A percentile compares a stretch with the other conserved stretches of the same genome.
Conservation (phyloP, 92 coral and sea anemone species). For the Phenganax subtilis region DNA sequence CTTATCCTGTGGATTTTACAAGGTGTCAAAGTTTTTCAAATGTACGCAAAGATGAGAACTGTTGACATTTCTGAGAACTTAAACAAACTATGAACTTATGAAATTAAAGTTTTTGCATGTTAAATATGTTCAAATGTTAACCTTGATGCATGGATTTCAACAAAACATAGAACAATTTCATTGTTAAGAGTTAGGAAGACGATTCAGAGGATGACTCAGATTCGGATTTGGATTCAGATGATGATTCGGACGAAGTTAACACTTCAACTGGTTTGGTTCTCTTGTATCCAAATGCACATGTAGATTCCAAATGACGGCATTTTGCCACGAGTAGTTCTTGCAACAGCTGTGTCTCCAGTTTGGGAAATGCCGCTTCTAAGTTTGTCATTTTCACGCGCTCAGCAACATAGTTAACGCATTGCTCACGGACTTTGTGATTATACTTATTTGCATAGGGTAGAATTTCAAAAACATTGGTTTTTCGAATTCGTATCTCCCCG, state of each 20-base stretch:
- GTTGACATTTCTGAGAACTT: no score
- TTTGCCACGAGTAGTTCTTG: not conserved
- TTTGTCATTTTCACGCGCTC: not conserved
- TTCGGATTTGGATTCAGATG: not conserved
- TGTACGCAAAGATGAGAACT: no score
- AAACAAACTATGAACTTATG: no score
- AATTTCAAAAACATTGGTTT: not conserved
- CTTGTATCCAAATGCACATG: not conserved
- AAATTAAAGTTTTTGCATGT: no score
- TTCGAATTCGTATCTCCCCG: not conserved
- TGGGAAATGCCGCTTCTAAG: not conserved
- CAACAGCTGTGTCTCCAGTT: not conserved
- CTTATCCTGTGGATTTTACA: no score
- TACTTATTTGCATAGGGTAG: not conserved
- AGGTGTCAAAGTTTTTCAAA: no score
- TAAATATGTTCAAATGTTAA: no score
- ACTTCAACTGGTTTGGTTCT: not conserved
- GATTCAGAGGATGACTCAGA: no score
- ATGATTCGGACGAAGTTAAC: not conserved
- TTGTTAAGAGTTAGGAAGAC: no score
- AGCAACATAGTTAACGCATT: not conserved
- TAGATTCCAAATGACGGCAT: not conserved
- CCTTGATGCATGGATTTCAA: no score
- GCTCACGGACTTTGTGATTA: not conserved
- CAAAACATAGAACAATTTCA: no score